Evolutionary conservation across 2,113 vertebrate genomes (phyloP).

Genomic region (Bagarius yarrelli): DNA sequence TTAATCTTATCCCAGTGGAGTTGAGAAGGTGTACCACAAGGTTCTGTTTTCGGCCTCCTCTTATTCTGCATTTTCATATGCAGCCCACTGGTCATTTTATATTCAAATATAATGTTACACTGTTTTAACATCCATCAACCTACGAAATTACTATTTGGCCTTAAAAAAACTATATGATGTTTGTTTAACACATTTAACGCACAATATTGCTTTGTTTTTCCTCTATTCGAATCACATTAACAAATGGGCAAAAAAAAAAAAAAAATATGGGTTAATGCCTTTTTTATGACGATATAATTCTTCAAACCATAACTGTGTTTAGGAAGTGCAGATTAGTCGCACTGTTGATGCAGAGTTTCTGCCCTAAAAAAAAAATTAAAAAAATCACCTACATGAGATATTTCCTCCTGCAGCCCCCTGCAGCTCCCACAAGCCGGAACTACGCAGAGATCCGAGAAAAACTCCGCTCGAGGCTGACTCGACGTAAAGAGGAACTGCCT

Average conservation of each 20-base stretch:
- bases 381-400: constrained; percentile 26
- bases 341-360: neutral
- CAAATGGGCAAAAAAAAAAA: too few species aligned
- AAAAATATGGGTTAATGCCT: too few species aligned
- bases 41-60: neutral
- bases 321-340: neutral
- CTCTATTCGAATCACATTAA: too few species aligned
- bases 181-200: neutral
- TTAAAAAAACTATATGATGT: neutral
- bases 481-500: constrained; percentile 93
- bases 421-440: constrained; percentile 96
- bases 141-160: neutral
- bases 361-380: neutral
- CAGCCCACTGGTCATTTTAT: neutral
- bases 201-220: too few species aligned
- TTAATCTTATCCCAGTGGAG: neutral
- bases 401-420: constrained; percentile 80
- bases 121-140: neutral
- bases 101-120: neutral
- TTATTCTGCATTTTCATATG: neutral
- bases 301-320: neutral
- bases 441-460: constrained; percentile 98
- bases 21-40: neutral
- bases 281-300: neutral
- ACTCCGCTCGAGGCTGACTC: constrained; percentile 89